Conservation (phyloP, 2,113 vertebrate genomes). For the human (Homo sapiens) region GRCh38 chr6:144474001-144474500, state of each 20-base stretch:
- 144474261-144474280: too few species aligned
- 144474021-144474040: neutral
- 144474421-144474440: neutral
- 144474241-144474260: too few species aligned
- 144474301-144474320: neutral
- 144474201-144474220: neutral
- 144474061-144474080: neutral
- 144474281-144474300: too few species aligned
- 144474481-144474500: neutral
- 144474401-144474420: slow-evolving; percentile 46
- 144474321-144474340: neutral
- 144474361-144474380: slow-evolving; percentile 50
- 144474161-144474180: neutral
- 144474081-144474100: neutral
- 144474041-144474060: neutral
- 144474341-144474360: slow-evolving; percentile 38
- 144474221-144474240: neutral
- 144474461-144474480: neutral
- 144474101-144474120: neutral
- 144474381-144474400: slow-evolving; percentile 24
- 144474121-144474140: neutral
- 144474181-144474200: neutral
- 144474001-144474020: neutral
- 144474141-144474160: neutral
- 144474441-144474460: slow-evolving; percentile 43